These are phyloP conservation scores for Arenaria interpres DNA, from an alignment of 2,113 vertebrate genomes.

Conservation along the genomic window DNA sequence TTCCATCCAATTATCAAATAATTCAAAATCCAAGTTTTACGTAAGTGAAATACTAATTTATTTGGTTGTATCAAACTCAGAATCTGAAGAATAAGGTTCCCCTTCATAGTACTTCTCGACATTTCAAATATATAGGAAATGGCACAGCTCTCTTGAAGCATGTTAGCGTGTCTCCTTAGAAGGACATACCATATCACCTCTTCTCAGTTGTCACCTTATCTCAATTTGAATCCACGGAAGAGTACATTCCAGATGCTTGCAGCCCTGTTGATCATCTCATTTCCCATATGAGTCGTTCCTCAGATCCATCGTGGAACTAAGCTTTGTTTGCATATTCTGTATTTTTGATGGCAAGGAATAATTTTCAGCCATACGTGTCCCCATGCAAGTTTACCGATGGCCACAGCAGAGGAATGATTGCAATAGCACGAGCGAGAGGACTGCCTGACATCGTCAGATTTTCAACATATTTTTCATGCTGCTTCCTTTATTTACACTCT, in stretches of 20 bases:
- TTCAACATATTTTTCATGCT: not conserved
- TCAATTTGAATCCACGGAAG: not conserved
- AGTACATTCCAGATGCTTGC: not conserved
- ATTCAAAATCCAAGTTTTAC: not conserved
- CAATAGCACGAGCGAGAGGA: not conserved
- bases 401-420: not conserved
- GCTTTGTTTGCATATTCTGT: not conserved
- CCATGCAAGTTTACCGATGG: not conserved
- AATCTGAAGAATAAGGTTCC: not conserved
- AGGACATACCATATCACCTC: not conserved
- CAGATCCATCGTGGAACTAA: not conserved
- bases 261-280: not conserved
- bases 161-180: not conserved
- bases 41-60: not conserved
- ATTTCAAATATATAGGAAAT: not conserved
- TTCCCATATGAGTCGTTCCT: not conserved
- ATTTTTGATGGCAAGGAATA: not conserved
- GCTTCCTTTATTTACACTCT: constrained; percentile 44
- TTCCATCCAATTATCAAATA: not conserved
- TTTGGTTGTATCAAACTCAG: not conserved
- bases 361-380: not conserved
- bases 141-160: not conserved
- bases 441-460: not conserved
- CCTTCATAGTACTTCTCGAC: not conserved
- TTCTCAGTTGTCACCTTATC: not conserved